Percentiles rank a stretch among this genome's conserved stretches.
Evolutionary conservation across 53 echinoderm and acorn worm genomes (phyloP).

Genomic region (Henricia sp.): DNA sequence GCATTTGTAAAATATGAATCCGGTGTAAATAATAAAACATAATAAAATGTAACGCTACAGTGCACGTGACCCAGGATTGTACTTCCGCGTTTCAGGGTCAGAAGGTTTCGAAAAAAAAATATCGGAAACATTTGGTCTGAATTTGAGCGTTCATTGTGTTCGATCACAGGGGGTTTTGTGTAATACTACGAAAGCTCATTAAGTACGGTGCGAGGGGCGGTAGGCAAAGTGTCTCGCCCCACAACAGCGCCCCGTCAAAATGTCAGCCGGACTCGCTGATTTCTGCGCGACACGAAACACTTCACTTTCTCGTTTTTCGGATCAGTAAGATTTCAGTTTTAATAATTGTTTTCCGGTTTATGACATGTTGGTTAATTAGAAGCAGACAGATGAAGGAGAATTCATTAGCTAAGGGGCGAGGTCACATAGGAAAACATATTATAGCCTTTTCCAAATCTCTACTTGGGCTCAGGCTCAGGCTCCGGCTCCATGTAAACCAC

Average conservation of each 20-base stretch:
- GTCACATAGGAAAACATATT: too few relatives aligned
- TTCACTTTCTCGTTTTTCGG: background rate
- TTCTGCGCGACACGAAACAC: constrained; percentile 37
- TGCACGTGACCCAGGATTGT: constrained; percentile 15
- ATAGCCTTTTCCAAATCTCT: too few relatives aligned
- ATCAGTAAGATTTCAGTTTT: background rate
- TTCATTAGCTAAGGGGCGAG: too few relatives aligned
- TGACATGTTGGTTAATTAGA: constrained; percentile 15
- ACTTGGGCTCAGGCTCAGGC: too few relatives aligned
- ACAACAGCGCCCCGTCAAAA: constrained; percentile 35
- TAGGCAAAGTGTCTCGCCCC: constrained; percentile 28
- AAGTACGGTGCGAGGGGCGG: constrained; percentile 27
- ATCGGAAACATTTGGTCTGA: constrained; percentile 26
- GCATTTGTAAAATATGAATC: background rate
- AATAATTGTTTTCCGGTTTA: background rate
- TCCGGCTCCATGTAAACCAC: too few relatives aligned
- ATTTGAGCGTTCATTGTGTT: constrained; percentile 9
- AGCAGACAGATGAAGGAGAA: too few relatives aligned
- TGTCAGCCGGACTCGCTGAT: constrained; percentile 22
- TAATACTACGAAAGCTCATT: constrained; percentile 4
- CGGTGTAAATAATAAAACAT: background rate
- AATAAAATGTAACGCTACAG: background rate
- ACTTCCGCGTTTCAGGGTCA: background rate
- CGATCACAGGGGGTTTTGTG: constrained; percentile 1
- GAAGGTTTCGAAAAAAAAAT: background rate